Base-by-base conservation (phyloP, 2,113 vertebrate species). In the Menura novaehollandiae region DNA sequence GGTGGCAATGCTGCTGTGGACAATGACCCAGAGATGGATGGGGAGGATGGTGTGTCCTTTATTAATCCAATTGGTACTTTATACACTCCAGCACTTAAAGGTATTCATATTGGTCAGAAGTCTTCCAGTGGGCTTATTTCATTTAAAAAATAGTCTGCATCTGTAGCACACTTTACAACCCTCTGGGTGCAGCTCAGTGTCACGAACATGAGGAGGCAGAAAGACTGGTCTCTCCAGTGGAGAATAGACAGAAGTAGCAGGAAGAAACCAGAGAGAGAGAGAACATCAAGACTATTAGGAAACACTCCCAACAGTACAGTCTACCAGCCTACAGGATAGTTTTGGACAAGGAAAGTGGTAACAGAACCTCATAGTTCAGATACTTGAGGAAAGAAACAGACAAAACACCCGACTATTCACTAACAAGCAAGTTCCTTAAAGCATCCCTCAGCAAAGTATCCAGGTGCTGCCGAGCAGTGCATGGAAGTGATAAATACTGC, bases 21-120 rank as follows among this genome's bases (percentile, higher is more conserved):
- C 74, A 98, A 99, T 97, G 98, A 99, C 96, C 98, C 99, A 26
- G 98, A 98, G 97, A 97, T 98, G 77, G 99, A 99, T 64, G 99
- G 99, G 63, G 98, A 99, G 85, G 99, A 99, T 56, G 99, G 99
- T 89, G 99, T 99, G 23, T 99, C 99, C 86, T 99, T 99, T 96
- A 98, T 99, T 93, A 98, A 98, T 82, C 99, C 98, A 19, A 97
- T 98, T 63, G 99, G 99, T 82, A 97, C 98, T 83, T 97, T 98
- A 84, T 99, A 98, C 95, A 97, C 99, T 80, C 98, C 98, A 11
- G 98, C 99, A 72, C 98, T 99, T 90, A 99, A 99, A 99, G 99
- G 99, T 99, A 99, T 93, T 95, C 84, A 55, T 59, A 32, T 35
- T 89, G 90, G 56, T 84, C 85, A 77, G 89, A 76, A 82, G 49